phyloP scores from a whole-genome alignment of 2,888 invertebrate genomes.

The Hypomecis atomaria region DNA sequence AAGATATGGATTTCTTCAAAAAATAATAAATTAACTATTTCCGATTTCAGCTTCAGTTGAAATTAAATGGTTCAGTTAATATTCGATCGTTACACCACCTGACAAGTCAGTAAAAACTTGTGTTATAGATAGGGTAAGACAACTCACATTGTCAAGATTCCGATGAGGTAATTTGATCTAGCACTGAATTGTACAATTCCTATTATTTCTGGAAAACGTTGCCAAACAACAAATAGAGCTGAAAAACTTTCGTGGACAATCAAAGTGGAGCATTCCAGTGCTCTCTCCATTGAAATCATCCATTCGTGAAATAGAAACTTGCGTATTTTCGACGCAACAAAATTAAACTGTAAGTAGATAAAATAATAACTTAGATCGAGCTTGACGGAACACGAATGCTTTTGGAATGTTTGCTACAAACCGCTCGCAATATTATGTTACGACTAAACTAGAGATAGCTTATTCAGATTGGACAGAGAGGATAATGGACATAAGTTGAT shows the following conservation, averaged over 20 bases:
- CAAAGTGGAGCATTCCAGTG: constrained; percentile 46
- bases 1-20: no score
- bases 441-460: no score
- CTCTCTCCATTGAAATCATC: constrained; percentile 71
- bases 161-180: constrained; percentile 22
- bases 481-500: no score
- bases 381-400: constrained; percentile 7
- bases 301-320: constrained; percentile 73
- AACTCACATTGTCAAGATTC: neutral
- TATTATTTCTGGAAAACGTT: constrained; percentile 34
- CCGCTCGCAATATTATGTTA: no score
- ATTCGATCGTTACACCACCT: neutral
- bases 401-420: neutral
- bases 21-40: neutral
- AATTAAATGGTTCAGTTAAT: neutral
- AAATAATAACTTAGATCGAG: constrained; percentile 21
- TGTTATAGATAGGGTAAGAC: neutral
- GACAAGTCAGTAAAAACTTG: neutral
- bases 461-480: no score
- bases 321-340: constrained; percentile 38
- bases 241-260: constrained; percentile 44
- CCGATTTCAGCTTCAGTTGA: neutral
- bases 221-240: constrained; percentile 44
- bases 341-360: constrained; percentile 14
- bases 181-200: constrained; percentile 26